phyloP scores from a whole-genome alignment of 1,140 invertebrate species.

The Drosophila malerkotliana region DNA sequence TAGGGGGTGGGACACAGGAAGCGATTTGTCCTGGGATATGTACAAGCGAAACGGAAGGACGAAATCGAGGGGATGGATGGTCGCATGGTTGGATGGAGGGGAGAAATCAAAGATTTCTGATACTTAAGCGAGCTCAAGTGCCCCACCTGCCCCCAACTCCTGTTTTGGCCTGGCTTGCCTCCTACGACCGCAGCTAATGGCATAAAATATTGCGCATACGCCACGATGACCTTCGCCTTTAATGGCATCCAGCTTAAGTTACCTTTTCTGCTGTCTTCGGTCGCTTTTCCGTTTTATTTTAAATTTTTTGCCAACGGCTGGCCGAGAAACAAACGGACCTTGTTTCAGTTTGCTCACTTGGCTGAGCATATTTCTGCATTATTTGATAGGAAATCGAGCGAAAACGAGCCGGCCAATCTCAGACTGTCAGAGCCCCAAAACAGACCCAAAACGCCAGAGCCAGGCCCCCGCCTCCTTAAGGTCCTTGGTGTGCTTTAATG shows the following conservation, averaged over 20 bases:
- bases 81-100: neutral
- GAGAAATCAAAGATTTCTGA: constrained; percentile 36
- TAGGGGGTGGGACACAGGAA: constrained; percentile 7
- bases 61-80: constrained; percentile 5
- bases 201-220: constrained; percentile 64
- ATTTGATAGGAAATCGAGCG: constrained; percentile 68
- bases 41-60: constrained; percentile 24
- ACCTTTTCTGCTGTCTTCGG: constrained; percentile 47
- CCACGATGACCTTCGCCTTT: constrained; percentile 45
- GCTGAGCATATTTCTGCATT: constrained; percentile 68
- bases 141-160: neutral
- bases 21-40: constrained; percentile 53
- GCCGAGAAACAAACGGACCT: constrained; percentile 10
- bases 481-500: constrained; percentile 33
- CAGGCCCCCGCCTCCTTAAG: neutral
- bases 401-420: constrained; percentile 20
- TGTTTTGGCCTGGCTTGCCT: neutral
- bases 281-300: constrained; percentile 31
- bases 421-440: neutral
- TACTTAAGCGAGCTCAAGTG: constrained; percentile 38
- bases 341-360: constrained; percentile 19
- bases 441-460: neutral
- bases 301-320: constrained; percentile 35
- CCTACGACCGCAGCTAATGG: constrained; percentile 32
- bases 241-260: constrained; percentile 23